Evolutionary conservation across 2,113 vertebrate species (phyloP), one percentile per base, ranked within the genome.

Genomic region (Andinoacara biseriatus): DNA sequence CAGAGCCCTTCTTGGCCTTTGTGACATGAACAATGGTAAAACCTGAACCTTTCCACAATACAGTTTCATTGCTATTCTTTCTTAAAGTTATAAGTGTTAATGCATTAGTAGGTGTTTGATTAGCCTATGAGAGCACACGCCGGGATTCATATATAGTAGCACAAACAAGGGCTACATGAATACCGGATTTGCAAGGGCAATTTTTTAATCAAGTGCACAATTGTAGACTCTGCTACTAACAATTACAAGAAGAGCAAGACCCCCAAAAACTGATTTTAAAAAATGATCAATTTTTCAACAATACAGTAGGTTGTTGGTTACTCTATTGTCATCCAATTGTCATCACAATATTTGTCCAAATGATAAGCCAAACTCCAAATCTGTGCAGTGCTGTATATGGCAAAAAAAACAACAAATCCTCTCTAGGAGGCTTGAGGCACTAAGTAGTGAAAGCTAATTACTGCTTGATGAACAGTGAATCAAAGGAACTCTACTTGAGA

Each of bases 1-100:
- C 96, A 1, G 89, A 95, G 79, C 87, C 95, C 49, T 97, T 98
- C 33, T 78, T 93, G 3, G 98, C 96, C 87, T 97, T 91, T 98
- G 98, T 91, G 96, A 98, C 76, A 93, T 94, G 77, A 96, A 93
- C 72, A 78, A 92, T 89, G 26, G 26, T 26, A 26, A 26, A 26
- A 26, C 26, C 5, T 6, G 4, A 11, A 13, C 57, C 13, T 1
- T 43, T 43, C 10, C 10, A 10, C 3, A 43, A 3, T 11, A 10
- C 9, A 43, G 10, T 9, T 43, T 11, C 10, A 43, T 43, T 43
- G 43, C 11, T 11, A 11, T 13, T 46, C 13, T 14, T 46, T 46
- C 43, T 46, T 14, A 46, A 46, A 17, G 46, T 49, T 49, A 2
- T 6, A 15, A 17, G 11, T 49, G 15, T 49, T 49, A 49, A 15